phyloP scores from a whole-genome alignment of 2,113 vertebrate species.

The Sorex fumeus region DNA sequence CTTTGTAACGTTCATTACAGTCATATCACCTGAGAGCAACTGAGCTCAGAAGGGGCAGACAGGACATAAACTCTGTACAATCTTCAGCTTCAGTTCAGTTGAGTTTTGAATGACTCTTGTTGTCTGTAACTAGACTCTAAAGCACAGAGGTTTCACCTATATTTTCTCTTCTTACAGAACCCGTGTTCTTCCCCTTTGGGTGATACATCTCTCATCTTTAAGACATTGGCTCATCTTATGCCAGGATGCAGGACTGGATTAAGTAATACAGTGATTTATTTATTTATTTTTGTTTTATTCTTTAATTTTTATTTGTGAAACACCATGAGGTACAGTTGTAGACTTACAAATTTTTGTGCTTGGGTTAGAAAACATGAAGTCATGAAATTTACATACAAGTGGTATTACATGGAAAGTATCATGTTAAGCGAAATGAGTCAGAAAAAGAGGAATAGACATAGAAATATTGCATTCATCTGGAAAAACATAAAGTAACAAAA shows the following conservation, averaged over 20 bases:
- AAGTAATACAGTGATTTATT: neutral
- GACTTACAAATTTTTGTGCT: no score
- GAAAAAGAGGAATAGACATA: no score
- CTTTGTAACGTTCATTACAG: slow-evolving; percentile 32
- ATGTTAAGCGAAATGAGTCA: no score
- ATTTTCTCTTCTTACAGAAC: neutral
- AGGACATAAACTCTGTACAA: neutral
- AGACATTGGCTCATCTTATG: neutral
- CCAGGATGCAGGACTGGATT: neutral
- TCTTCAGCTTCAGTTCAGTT: neutral
- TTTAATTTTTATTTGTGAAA: no score
- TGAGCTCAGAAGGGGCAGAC: neutral
- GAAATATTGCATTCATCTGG: no score
- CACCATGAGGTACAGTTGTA: no score
- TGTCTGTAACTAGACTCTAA: accelerated
- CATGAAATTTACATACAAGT: no score
- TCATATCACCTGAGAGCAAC: neutral
- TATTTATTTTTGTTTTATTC: no score
- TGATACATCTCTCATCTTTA: neutral
- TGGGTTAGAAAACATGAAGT: no score
- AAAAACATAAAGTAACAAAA: no score
- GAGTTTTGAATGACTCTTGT: accelerated
- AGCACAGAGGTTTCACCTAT: accelerated
- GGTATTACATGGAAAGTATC: no score
- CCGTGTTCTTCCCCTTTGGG: no score